A percentile compares a stretch with the other conserved stretches of the same genome.
Evolutionary conservation across 2,113 vertebrate species (phyloP).

Genomic region (Pimephales promelas): DNA sequence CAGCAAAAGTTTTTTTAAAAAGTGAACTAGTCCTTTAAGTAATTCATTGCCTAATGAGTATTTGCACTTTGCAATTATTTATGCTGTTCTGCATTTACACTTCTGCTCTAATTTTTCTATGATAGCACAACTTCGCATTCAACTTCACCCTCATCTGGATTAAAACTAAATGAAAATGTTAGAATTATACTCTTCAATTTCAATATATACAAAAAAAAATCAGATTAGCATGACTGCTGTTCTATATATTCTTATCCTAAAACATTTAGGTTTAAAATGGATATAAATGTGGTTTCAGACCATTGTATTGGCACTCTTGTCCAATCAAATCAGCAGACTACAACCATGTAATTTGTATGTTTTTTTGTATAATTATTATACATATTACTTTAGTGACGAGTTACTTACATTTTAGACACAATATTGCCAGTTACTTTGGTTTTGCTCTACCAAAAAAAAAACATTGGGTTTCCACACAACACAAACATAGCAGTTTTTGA

Average conservation of each 20-base stretch:
- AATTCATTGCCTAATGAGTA: background rate
- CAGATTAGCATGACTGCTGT: background rate
- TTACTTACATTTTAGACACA: no score
- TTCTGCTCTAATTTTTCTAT: background rate
- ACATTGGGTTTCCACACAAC: no score
- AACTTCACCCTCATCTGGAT: background rate
- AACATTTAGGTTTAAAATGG: background rate
- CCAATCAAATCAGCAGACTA: background rate
- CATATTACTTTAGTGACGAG: background rate
- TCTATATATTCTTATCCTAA: background rate
- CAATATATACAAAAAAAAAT: no score
- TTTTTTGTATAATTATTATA: no score
- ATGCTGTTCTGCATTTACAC: background rate
- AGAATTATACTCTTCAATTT: background rate
- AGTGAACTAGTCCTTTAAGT: no score
- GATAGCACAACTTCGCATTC: background rate
- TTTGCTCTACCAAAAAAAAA: no score
- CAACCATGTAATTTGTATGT: background rate
- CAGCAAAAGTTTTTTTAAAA: no score
- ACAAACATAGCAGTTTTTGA: no score
- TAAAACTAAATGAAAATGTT: background rate
- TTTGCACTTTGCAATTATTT: background rate
- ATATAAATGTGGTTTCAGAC: no score
- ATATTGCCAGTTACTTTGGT: no score
- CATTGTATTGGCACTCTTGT: background rate